Base-by-base conservation (phyloP, 2,797 vertebrate genomes). In the Pseudotriccus pelzelni region DNA sequence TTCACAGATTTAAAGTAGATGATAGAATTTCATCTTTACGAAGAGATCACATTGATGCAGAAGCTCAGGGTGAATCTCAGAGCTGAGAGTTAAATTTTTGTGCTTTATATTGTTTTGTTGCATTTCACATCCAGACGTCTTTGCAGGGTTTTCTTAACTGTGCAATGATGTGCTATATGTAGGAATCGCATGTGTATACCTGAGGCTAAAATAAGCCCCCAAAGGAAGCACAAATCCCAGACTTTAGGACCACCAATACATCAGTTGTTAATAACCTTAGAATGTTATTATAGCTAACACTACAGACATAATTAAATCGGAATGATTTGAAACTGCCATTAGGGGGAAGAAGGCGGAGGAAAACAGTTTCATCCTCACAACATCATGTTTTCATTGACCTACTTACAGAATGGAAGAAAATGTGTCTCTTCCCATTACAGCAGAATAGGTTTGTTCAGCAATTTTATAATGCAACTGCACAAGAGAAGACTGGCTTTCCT, bases 351-450 rank as follows among this genome's bases (percentile, higher is more conserved):
- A 58, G 41, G 66, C 0, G 2, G 73, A 91, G 67, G 53, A 68
- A 93, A 96, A 90, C 52, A 47, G 74, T 78, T 90, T 94, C 85
- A 92, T 96, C 52, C 52, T 88, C 62, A 80, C 84, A 90, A 84
- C 87, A 82, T 91, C 85, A 36, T 91, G 93, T 97, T 95, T 97
- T 87, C 89, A 72, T 92, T 97, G 95, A 95, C 97, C 95, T 97
- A 97, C 81, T 97, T 97, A 94, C 12, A 70, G 55, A 6, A 74
- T 43, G 43, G 66, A 85, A 69, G 81, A 90, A 95, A 94, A 94
- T 43, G 21, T 86, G 64, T 89, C 66, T 78, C 87, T 96, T 94
- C 67, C 44, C 12, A 13, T 82, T 89, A 64, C 22, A 81, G 77
- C 77, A 74, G 86, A 89, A 93, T 89, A 55, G 86, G 50, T 95